phyloP scores from a whole-genome alignment of 2,113 vertebrate genomes.

The Paradisaea rubra region DNA sequence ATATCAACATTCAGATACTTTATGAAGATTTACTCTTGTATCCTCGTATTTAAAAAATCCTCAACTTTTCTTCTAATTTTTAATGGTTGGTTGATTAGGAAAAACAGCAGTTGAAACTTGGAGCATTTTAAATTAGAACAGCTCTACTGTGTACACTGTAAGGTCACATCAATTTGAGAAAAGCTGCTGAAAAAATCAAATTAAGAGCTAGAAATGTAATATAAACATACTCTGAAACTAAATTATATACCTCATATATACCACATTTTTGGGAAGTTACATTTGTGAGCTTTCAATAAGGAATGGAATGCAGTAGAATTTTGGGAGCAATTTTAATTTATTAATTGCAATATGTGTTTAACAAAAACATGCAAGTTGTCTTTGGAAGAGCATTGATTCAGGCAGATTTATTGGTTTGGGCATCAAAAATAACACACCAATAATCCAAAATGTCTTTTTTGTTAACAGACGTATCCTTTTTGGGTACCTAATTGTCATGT shows the following conservation, averaged over 20 bases:
- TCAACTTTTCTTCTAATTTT: background rate
- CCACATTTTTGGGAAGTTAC: background rate
- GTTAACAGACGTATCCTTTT: background rate
- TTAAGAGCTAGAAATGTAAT: constrained; percentile 27
- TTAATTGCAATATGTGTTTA: background rate
- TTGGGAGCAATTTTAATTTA: background rate
- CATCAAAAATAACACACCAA: background rate
- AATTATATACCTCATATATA: background rate
- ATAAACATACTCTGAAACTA: background rate
- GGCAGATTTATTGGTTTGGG: background rate
- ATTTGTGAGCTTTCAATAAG: background rate
- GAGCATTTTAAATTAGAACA: background rate
- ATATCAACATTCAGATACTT: background rate
- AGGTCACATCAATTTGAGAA: constrained; percentile 11
- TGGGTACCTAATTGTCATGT: background rate
- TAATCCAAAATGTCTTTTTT: background rate
- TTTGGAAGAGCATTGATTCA: background rate
- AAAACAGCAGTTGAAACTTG: background rate
- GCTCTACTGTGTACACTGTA: background rate
- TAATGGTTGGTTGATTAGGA: background rate
- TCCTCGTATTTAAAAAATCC: background rate
- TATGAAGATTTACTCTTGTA: background rate
- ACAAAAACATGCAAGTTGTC: background rate
- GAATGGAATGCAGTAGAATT: background rate
- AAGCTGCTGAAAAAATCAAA: background rate